Percentiles rank a stretch among this genome's conserved stretches.
phyloP scores from a whole-genome alignment of 2,888 invertebrate species.

The Endotricha flammealis region DNA sequence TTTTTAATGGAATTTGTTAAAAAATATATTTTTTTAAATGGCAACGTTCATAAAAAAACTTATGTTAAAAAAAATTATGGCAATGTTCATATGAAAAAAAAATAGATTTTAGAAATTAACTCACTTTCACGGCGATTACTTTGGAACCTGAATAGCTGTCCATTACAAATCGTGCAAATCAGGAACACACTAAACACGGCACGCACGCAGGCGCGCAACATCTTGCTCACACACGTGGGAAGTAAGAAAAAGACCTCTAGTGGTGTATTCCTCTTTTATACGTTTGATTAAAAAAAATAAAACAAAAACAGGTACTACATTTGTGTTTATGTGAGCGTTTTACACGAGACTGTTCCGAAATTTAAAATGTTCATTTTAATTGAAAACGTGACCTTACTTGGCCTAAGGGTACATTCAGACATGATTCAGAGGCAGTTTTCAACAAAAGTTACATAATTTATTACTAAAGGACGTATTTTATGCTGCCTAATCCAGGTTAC shows the following conservation, averaged over 20 bases:
- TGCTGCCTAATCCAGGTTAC: no score
- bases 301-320: conserved; percentile 2
- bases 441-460: no score
- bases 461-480: no score
- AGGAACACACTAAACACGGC: background rate
- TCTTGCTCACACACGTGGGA: conserved; percentile 4
- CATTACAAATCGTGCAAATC: background rate
- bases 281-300: conserved; percentile 5
- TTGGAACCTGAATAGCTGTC: background rate
- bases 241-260: background rate
- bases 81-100: no score
- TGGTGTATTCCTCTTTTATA: conserved; percentile 5
- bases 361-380: conserved; percentile 1
- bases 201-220: conserved; percentile 4
- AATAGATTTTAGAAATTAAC: no score
- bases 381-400: conserved; percentile 1
- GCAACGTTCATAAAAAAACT: no score
- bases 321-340: conserved; percentile 2
- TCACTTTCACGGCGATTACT: no score
- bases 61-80: no score
- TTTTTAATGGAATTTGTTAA: no score
- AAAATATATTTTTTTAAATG: no score
- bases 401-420: no score
- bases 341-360: conserved; percentile 2
- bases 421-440: no score